Evolutionary conservation across 2,888 invertebrate species (phyloP).

Genomic region (Drosophila recens): DNA sequence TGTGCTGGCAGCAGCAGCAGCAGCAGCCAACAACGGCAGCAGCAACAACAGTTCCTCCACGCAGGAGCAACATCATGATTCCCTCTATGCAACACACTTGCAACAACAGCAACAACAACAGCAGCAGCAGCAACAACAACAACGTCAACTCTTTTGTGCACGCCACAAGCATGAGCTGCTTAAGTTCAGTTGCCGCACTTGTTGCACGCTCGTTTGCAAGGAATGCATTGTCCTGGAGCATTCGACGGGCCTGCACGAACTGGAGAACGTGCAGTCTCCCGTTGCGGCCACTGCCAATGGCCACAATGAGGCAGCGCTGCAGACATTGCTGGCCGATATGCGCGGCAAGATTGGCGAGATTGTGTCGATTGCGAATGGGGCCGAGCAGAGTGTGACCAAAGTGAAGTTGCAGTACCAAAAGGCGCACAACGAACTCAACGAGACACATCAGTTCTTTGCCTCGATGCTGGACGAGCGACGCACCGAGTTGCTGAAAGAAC

Average conservation of each 20-base stretch:
- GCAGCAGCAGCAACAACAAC: constrained; percentile 56
- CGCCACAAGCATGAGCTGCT: constrained; percentile 96
- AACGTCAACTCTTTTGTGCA: constrained; percentile 88
- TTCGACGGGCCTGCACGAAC: constrained; percentile 92
- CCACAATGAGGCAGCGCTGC: constrained; percentile 89
- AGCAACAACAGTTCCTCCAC: constrained; percentile 40
- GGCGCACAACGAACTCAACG: constrained; percentile 97
- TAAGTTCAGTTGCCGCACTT: constrained; percentile 97
- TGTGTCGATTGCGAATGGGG: constrained; percentile 92
- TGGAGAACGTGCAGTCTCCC: constrained; percentile 92
- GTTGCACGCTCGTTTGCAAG: constrained; percentile 96
- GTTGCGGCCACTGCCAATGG: constrained; percentile 84
- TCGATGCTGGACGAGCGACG: constrained; percentile 98
- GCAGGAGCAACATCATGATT: constrained; percentile 37
- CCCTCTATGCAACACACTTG: constrained; percentile 51
- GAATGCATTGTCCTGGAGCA: constrained; percentile 97
- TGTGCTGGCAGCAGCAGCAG: constrained; percentile 73
- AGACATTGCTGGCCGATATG: constrained; percentile 92
- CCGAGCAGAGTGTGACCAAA: constrained; percentile 93
- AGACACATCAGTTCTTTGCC: constrained; percentile 97
- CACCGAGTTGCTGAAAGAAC: constrained; percentile 96
- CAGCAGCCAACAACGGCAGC: constrained; percentile 43
- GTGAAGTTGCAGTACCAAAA: constrained; percentile 95
- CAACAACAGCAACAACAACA: constrained; percentile 49
- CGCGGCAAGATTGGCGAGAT: constrained; percentile 95